A percentile compares a stretch with the other conserved stretches of the same genome.
phyloP scores from a whole-genome alignment of 2,888 invertebrate genomes.

The Apotomis capreana region DNA sequence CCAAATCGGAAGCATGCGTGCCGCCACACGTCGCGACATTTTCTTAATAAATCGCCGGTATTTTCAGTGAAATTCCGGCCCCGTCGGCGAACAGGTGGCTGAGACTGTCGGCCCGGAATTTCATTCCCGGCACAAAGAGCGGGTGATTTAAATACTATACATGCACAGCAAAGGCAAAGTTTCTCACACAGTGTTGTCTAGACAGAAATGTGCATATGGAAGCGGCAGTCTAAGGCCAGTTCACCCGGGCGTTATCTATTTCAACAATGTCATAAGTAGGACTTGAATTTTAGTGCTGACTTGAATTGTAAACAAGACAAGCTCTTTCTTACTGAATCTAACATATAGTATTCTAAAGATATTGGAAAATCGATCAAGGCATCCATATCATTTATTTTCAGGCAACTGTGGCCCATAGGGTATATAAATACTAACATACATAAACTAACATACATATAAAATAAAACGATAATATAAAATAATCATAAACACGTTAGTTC shows the following conservation, averaged over 20 bases:
- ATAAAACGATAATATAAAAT: too few relatives aligned
- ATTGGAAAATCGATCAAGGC: too few relatives aligned
- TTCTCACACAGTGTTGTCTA: not conserved
- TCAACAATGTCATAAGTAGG: too few relatives aligned
- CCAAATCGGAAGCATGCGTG: not conserved
- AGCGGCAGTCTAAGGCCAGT: not conserved
- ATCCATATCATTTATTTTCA: too few relatives aligned
- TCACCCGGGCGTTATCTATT: not conserved
- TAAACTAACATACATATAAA: too few relatives aligned
- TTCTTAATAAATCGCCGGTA: conserved; percentile 6
- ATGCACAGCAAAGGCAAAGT: not conserved
- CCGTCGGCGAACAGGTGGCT: not conserved
- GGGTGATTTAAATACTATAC: conserved; percentile 4
- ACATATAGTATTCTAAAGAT: too few relatives aligned
- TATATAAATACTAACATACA: too few relatives aligned
- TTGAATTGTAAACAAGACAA: too few relatives aligned
- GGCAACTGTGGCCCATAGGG: too few relatives aligned
- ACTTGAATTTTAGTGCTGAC: too few relatives aligned
- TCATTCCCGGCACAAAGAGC: conserved; percentile 40
- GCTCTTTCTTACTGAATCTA: too few relatives aligned
- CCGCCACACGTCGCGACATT: conserved; percentile 4
- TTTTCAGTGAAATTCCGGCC: conserved; percentile 3
- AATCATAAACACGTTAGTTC: too few relatives aligned
- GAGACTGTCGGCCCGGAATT: conserved; percentile 37
- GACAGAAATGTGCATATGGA: not conserved